A percentile compares a stretch with the other conserved stretches of the same genome.
Evolutionary conservation across 2,797 vertebrate species (phyloP).

Genomic region (Gouania willdenowi): DNA sequence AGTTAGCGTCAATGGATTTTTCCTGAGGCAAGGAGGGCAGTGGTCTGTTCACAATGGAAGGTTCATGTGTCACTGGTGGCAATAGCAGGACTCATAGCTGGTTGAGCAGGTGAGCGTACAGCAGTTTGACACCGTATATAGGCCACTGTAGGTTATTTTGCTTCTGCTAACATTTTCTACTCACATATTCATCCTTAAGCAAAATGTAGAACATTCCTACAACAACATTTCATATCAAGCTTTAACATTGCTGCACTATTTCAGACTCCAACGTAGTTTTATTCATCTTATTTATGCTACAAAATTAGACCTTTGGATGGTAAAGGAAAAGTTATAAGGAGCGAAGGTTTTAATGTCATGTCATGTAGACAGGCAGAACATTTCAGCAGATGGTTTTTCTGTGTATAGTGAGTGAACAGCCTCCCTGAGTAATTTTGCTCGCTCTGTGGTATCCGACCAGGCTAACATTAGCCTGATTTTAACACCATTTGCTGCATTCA

Average conservation of each 20-base stretch:
- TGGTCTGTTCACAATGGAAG: conserved; percentile 44
- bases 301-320: conserved; percentile 14
- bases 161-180: conserved; percentile 43
- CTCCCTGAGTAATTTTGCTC: conserved; percentile 19
- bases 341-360: conserved; percentile 53
- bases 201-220: too few species aligned
- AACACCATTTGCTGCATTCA: conserved; percentile 4
- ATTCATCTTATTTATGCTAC: conserved; percentile 2
- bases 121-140: conserved; percentile 25
- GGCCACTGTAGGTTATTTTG: conserved; percentile 34
- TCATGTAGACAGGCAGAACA: conserved; percentile 30
- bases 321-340: conserved; percentile 36
- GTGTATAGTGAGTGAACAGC: conserved; percentile 17
- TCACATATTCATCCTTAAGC: too few species aligned
- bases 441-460: conserved; percentile 18
- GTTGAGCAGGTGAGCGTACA: conserved; percentile 21
- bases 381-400: conserved; percentile 54
- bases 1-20: conserved; percentile 14
- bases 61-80: conserved; percentile 44
- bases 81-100: conserved; percentile 30
- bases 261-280: too few species aligned
- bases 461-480: conserved; percentile 12
- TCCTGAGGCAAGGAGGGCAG: conserved; percentile 28
- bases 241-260: too few species aligned
- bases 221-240: too few species aligned